Evolutionary conservation across 2,888 invertebrate genomes (phyloP).

Genomic region (Drosophila longiperda): DNA sequence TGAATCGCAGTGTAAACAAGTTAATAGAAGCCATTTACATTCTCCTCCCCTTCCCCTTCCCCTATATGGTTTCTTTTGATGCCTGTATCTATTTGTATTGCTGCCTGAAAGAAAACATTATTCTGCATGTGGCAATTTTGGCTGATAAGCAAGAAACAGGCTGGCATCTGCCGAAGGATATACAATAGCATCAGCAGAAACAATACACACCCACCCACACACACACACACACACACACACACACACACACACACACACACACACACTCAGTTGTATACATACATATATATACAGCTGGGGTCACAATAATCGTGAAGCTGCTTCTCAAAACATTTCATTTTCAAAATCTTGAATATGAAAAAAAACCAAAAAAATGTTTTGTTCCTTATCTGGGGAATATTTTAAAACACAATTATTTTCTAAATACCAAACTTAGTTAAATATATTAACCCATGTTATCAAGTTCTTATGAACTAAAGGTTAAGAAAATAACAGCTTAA

Average conservation of each 20-base stretch:
- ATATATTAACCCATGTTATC: not conserved
- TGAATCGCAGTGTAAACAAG: constrained; percentile 35
- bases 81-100: not conserved
- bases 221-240: constrained; percentile 6
- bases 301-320: not conserved
- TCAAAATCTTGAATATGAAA: not conserved
- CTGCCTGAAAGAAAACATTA: constrained; percentile 3
- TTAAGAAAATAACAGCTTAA: too few species aligned
- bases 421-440: not conserved
- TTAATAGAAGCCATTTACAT: constrained; percentile 25
- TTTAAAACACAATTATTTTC: not conserved
- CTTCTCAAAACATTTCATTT: not conserved
- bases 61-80: not conserved
- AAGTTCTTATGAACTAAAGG: too few species aligned
- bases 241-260: not conserved
- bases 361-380: not conserved
- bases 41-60: not conserved
- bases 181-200: constrained; percentile 49
- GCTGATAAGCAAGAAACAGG: constrained; percentile 19
- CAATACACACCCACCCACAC: constrained; percentile 12
- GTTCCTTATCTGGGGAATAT: not conserved
- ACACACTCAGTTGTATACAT: not conserved
- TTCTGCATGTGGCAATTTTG: not conserved
- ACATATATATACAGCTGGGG: not conserved
- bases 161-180: constrained; percentile 56